Evolutionary conservation across 2,888 invertebrate genomes (phyloP), one percentile per base, ranked within the genome.

Genomic region (Volucella zonaria): DNA sequence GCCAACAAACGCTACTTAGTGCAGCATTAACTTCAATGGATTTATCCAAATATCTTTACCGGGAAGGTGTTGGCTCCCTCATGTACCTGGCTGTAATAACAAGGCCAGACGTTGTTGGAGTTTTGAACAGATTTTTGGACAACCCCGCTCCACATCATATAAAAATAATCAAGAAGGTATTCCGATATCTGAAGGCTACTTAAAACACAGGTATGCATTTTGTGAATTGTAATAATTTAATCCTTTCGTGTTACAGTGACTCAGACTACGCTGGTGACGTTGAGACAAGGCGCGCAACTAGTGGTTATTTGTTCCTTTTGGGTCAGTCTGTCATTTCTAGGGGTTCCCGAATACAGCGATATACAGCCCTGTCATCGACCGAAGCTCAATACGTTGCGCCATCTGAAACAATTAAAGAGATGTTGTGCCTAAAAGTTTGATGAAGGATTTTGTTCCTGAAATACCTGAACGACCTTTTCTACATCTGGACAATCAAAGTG

Each of bases 61-160:
- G 75, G 6, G 70, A 83, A 66, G 66, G 58, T 10, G 58, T 83
- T 51, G 78, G 79, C 2, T 64, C 51, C 18, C 52, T 80, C 3
- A 85, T 85, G 79, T 80, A 79, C 61, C 38, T 80, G 40, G 66
- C 61, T 9, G 49, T 83, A 0, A 61, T 51, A 11, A 75, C 85
- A 31, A 52, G 85, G 8, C 70, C 74, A 8, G 85, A 74, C 59
- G 68, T 70, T n/a, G 75, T 74, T 15, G 61, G 59, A 14, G 42
- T 67, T 8, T 18, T 77, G 38, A 75, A 70, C 40, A 56, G 75
- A 43, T 81, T 52, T 52, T 12, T 81, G 40, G 81, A 86, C 43
- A 80, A 59, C 12, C 86, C 80, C 6, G 61, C 62, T 43, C 18
- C 14, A 42, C 8, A 23, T 40, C 51, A 66, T 11, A 18, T 66